Evolutionary conservation across 2,888 invertebrate species (phyloP).

Genomic region (Gymnoscelis rufifasciata): DNA sequence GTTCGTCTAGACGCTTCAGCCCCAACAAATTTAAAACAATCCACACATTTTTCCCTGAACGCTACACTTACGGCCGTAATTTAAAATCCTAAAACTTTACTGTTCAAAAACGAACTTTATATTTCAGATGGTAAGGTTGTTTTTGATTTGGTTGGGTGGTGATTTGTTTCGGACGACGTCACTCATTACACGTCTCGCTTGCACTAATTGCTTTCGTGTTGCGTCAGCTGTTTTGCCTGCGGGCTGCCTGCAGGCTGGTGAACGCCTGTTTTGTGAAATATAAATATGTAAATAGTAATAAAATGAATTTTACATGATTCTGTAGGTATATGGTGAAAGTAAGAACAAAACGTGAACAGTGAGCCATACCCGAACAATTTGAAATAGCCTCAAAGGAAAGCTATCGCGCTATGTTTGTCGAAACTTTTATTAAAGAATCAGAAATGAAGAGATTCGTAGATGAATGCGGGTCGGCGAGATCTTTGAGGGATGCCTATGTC

Average conservation of each 20-base stretch:
- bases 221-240: conserved; percentile 15
- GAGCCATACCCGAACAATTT: too few relatives aligned
- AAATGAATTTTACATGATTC: too few relatives aligned
- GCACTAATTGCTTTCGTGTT: conserved; percentile 56
- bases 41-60: conserved; percentile 12
- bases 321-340: too few relatives aligned
- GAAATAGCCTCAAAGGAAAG: too few relatives aligned
- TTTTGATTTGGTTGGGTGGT: background rate
- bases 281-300: too few relatives aligned
- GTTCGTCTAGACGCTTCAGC: background rate
- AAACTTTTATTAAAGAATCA: too few relatives aligned
- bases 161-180: conserved; percentile 31
- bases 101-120: conserved; percentile 5
- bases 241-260: conserved; percentile 1
- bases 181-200: conserved; percentile 58
- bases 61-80: conserved; percentile 16
- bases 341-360: too few relatives aligned
- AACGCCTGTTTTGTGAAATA: too few relatives aligned
- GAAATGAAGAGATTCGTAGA: too few relatives aligned
- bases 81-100: conserved; percentile 11
- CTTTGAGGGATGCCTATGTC: too few relatives aligned
- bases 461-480: too few relatives aligned
- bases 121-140: conserved; percentile 3
- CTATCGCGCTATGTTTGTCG: too few relatives aligned
- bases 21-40: conserved; percentile 9